A percentile compares a stretch with the other conserved stretches of the same genome.
Evolutionary conservation across 2,888 invertebrate genomes (phyloP).

Genomic region (Lasioglossum morio): DNA sequence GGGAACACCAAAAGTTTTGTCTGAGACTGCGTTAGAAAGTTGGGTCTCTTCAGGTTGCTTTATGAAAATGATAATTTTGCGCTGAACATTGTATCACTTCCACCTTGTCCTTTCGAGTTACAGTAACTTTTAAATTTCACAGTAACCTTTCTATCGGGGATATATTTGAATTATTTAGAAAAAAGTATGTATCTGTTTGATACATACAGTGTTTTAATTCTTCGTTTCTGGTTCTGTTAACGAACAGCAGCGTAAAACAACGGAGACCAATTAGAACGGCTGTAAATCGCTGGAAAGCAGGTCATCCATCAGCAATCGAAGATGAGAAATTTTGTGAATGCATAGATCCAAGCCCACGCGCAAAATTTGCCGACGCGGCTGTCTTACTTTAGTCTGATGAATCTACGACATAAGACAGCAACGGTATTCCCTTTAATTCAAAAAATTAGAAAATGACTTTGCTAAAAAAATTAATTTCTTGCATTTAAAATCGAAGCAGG

Average conservation of each 20-base stretch:
- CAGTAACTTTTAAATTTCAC: too few relatives aligned
- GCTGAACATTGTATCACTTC: not conserved
- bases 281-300: not conserved
- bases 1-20: not conserved
- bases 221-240: too few relatives aligned
- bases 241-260: not conserved
- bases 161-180: too few relatives aligned
- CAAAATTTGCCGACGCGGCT: not conserved
- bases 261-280: not conserved
- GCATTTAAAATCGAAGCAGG: not conserved
- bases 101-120: not conserved
- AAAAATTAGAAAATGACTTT: not conserved
- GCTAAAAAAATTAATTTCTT: not conserved
- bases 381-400: not conserved
- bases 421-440: not conserved
- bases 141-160: too few relatives aligned
- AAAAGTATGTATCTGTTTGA: too few relatives aligned
- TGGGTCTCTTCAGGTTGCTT: not conserved
- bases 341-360: not conserved
- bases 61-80: not conserved
- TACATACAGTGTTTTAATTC: too few relatives aligned
- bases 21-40: not conserved
- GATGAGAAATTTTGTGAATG: not conserved
- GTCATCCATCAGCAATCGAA: constrained; percentile 3
- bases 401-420: not conserved